Evolutionary conservation across 2,797 vertebrate genomes (phyloP).

Genomic region (Erithacus rubecula): DNA sequence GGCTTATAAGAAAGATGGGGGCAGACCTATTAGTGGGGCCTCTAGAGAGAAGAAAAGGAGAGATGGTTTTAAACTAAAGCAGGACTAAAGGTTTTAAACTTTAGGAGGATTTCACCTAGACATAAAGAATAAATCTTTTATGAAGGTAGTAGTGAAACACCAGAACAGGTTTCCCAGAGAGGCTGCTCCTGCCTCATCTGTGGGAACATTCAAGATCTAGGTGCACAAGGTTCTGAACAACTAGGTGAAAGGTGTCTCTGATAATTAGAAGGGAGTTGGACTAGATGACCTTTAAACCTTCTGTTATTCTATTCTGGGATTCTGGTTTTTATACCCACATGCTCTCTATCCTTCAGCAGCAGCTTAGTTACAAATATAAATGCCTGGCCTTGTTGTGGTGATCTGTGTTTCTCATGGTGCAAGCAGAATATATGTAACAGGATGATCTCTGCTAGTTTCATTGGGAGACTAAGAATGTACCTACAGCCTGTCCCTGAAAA

Average conservation of each 20-base stretch:
- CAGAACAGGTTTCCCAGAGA: not conserved
- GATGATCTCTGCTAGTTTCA: not conserved
- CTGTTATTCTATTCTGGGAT: not conserved
- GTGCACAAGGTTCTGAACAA: not conserved
- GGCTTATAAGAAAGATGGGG: not conserved
- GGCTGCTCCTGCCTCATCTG: too few species aligned
- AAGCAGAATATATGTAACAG: not conserved
- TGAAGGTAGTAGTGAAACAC: not conserved
- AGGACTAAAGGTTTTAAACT: not conserved
- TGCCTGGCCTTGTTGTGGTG: not conserved
- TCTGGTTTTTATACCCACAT: not conserved
- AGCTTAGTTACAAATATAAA: not conserved
- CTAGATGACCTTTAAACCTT: not conserved
- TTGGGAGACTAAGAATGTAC: not conserved
- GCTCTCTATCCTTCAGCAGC: not conserved
- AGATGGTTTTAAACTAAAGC: not conserved
- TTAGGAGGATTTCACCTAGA: not conserved
- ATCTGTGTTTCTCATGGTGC: not conserved
- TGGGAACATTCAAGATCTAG: not conserved
- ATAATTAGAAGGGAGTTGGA: not conserved
- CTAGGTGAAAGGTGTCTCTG: not conserved
- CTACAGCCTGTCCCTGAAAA: not conserved
- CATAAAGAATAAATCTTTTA: not conserved
- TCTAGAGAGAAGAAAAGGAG: not conserved
- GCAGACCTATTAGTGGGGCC: not conserved